These are phyloP conservation scores for Porites lutea DNA, from an alignment of 64 coral and sea anemone genomes.

Conservation along the genomic window DNA sequence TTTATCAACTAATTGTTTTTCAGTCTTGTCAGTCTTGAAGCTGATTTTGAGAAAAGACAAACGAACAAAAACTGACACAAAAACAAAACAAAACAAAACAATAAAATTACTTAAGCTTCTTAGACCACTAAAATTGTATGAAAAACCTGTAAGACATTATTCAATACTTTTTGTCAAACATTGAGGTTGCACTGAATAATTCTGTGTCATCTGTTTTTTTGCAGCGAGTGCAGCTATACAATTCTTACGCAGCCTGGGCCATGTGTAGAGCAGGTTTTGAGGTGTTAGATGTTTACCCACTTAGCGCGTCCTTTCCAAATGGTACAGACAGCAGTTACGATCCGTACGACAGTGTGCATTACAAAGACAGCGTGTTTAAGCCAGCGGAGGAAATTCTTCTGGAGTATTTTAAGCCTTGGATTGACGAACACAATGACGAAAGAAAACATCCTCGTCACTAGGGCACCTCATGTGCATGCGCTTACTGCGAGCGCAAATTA, in stretches of 20 bases:
- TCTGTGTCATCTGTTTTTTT: background rate
- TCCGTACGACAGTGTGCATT: conserved; percentile 82
- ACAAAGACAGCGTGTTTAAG: conserved; percentile 81
- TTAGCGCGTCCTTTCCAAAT: conserved; percentile 79
- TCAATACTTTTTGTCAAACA: too few species aligned
- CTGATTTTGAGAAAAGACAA: too few species aligned
- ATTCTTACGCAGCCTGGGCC: conserved; percentile 71
- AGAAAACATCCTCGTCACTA: background rate
- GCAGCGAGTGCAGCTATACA: conserved; percentile 87
- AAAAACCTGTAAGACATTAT: too few species aligned
- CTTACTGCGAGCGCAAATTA: background rate
- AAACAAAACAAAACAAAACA: too few species aligned
- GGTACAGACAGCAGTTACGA: conserved; percentile 67
- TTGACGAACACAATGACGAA: background rate
- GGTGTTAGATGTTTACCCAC: conserved; percentile 79
- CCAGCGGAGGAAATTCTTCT: conserved; percentile 74
- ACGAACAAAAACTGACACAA: too few species aligned
- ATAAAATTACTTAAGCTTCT: too few species aligned
- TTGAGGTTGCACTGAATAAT: background rate
- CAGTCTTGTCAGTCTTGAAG: too few species aligned
- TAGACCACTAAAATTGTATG: too few species aligned
- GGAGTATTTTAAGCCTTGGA: conserved; percentile 40
- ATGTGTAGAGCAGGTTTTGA: conserved; percentile 82
- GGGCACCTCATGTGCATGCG: background rate
- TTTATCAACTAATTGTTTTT: too few species aligned